Evolutionary conservation across 2,797 vertebrate species (phyloP).

Genomic region (Acomys russatus): DNA sequence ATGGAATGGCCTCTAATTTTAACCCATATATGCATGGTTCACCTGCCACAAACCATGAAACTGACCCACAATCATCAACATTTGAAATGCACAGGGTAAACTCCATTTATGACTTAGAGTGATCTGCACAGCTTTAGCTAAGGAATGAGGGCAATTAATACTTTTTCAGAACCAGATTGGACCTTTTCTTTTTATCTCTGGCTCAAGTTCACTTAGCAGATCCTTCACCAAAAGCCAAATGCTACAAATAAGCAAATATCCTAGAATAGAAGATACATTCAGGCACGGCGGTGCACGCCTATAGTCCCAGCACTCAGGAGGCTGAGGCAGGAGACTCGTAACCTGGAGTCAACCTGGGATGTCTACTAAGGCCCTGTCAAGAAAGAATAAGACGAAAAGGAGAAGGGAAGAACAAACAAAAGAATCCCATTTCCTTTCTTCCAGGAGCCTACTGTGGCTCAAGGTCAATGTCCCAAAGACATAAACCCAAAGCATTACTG

Average conservation of each 20-base stretch:
- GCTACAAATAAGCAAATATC: not conserved
- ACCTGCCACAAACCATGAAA: not conserved
- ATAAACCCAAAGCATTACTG: conserved; percentile 12
- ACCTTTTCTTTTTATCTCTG: not conserved
- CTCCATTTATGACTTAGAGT: not conserved
- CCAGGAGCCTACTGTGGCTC: not conserved
- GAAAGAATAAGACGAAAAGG: not conserved
- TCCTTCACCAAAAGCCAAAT: not conserved
- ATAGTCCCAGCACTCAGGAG: not conserved
- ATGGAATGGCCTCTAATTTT: not conserved
- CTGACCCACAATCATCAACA: not conserved
- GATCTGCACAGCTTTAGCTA: not conserved
- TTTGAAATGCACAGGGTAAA: not conserved
- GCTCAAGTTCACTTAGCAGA: conserved; percentile 29
- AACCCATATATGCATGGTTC: not conserved
- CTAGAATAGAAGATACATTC: not conserved
- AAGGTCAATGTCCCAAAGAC: conserved; percentile 33
- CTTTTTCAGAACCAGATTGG: not conserved
- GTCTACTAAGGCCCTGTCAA: not conserved
- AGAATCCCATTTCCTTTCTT: not conserved
- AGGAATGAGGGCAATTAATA: not conserved
- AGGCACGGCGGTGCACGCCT: not conserved
- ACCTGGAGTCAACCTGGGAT: not conserved
- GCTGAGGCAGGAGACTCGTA: not conserved
- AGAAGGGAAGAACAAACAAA: not conserved